phyloP scores from a whole-genome alignment of 2,113 vertebrate genomes.

The Myiagra hebetior region DNA sequence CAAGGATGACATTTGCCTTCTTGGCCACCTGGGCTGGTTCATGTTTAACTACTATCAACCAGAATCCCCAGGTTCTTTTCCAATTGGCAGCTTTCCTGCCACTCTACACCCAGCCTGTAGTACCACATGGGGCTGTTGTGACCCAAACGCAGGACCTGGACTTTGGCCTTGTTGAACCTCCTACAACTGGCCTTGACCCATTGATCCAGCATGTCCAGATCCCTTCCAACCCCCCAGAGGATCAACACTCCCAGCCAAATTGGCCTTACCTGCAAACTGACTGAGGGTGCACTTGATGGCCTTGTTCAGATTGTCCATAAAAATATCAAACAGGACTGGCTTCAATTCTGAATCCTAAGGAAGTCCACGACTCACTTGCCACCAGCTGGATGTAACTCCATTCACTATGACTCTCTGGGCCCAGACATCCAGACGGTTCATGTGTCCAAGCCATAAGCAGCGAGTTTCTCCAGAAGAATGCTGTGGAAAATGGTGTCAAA shows the following conservation, averaged over 20 bases:
- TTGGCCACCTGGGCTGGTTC: background rate
- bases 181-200: background rate
- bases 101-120: background rate
- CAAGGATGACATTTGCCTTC: background rate
- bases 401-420: background rate
- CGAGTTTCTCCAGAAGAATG: background rate
- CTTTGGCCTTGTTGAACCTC: background rate
- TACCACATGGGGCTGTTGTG: background rate
- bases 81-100: background rate
- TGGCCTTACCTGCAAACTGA: background rate
- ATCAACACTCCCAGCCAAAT: background rate
- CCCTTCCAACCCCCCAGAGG: background rate
- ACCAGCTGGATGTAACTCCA: background rate
- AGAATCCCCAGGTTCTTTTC: background rate
- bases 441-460: background rate
- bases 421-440: accelerated
- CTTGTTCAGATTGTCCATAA: background rate
- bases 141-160: background rate
- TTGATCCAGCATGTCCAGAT: background rate
- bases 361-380: background rate
- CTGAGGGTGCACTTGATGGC: background rate
- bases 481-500: background rate
- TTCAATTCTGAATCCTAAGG: too few relatives aligned
- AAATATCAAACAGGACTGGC: background rate
- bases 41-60: accelerated